Evolutionary conservation across 2,113 vertebrate species (phyloP).

Genomic region (Ibidorhyncha struthersii): DNA sequence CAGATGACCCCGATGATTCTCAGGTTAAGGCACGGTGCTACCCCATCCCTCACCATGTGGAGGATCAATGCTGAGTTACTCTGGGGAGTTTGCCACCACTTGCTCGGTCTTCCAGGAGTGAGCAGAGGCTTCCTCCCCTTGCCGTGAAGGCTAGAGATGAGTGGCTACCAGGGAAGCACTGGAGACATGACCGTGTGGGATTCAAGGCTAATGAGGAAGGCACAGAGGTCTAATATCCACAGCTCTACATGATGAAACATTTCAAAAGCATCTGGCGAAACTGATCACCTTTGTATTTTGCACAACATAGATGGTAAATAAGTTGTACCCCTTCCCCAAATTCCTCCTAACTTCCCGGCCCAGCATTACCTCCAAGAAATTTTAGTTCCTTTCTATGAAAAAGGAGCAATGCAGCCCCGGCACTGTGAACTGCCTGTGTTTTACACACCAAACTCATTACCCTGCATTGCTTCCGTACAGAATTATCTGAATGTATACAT

Average conservation of each 20-base stretch:
- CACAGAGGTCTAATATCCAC: background rate
- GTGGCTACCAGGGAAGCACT: background rate
- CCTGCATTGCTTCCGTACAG: background rate
- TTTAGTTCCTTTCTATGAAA: background rate
- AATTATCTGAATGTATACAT: background rate
- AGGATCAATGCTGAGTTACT: background rate
- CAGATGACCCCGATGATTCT: background rate
- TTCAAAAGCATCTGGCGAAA: background rate
- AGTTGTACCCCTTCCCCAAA: background rate
- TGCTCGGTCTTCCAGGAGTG: background rate
- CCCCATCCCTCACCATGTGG: too few species aligned
- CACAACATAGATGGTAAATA: background rate
- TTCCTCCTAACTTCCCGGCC: background rate
- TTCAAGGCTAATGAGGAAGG: background rate
- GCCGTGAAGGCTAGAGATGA: background rate
- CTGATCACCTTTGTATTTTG: background rate
- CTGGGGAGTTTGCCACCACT: background rate
- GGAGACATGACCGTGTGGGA: background rate
- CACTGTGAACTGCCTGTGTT: background rate
- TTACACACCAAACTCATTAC: background rate
- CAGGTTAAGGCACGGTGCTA: background rate
- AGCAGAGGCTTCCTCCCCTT: background rate
- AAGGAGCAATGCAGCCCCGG: background rate
- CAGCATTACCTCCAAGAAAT: background rate
- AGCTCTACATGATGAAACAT: background rate